Conservation (phyloP, 2,113 vertebrate species). For the Lepisosteus oculatus region DNA sequence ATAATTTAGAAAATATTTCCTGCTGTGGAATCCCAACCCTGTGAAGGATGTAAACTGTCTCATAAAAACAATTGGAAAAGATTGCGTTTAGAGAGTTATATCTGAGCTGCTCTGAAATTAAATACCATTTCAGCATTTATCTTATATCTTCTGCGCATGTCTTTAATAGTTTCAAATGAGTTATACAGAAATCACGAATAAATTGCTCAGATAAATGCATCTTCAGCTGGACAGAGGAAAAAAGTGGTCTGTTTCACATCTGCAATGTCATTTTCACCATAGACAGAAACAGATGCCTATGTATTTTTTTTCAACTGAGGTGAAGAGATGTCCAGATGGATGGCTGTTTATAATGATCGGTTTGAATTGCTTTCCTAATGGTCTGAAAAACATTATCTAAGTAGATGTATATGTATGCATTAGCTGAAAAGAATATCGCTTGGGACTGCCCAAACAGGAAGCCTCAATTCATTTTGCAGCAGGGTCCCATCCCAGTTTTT, state of each 20-base stretch:
- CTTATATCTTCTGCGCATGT: too few relatives aligned
- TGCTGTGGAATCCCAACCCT: too few relatives aligned
- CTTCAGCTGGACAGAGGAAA: conserved; percentile 5
- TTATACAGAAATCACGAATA: background rate
- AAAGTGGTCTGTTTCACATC: background rate
- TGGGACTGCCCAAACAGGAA: background rate
- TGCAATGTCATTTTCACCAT: background rate
- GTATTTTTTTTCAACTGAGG: background rate
- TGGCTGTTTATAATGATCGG: conserved; percentile 2
- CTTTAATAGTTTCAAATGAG: background rate
- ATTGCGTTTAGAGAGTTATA: too few relatives aligned
- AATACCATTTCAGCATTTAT: too few relatives aligned
- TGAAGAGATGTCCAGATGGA: conserved; percentile 7
- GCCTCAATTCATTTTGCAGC: conserved; percentile 3
- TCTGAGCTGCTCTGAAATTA: too few relatives aligned
- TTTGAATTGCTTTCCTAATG: background rate
- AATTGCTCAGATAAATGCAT: background rate
- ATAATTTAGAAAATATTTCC: too few relatives aligned
- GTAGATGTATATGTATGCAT: conserved; percentile 2
- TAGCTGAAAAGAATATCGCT: conserved; percentile 7
- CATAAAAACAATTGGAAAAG: too few relatives aligned
- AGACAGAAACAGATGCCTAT: conserved; percentile 12
- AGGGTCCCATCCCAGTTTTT: background rate
- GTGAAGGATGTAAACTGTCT: too few relatives aligned
- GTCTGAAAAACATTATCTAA: conserved; percentile 1